A percentile compares a stretch with the other conserved stretches of the same genome.
Evolutionary conservation across 2,888 invertebrate species (phyloP).

Genomic region (Nasonia oneida): DNA sequence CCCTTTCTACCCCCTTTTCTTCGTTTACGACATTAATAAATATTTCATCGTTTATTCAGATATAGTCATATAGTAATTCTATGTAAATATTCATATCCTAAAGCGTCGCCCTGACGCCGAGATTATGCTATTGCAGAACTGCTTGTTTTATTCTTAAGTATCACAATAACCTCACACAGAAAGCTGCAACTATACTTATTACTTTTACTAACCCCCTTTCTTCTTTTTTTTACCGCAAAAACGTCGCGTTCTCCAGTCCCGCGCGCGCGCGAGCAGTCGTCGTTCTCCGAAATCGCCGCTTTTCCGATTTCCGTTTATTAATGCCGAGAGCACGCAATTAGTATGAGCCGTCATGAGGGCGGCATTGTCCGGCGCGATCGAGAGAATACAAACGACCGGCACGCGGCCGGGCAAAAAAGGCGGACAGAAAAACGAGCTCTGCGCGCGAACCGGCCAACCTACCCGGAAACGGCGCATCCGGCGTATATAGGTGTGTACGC

Average conservation of each 20-base stretch:
- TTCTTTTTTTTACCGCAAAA: conserved; percentile 33
- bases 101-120: conserved; percentile 55
- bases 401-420: background rate
- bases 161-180: conserved; percentile 78
- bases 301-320: background rate
- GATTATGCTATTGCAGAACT: conserved; percentile 62
- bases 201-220: conserved; percentile 57
- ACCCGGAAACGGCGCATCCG: conserved; percentile 54
- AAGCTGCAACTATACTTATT: conserved; percentile 75
- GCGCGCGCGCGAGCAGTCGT: background rate
- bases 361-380: conserved; percentile 33
- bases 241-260: background rate
- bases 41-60: conserved; percentile 60
- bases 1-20: background rate
- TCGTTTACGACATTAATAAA: conserved; percentile 58
- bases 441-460: conserved; percentile 37
- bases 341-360: background rate
- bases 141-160: conserved; percentile 73
- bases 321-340: conserved; percentile 22
- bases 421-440: conserved; percentile 13
- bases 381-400: conserved; percentile 23
- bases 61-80: conserved; percentile 60
- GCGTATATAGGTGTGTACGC: conserved; percentile 10
- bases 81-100: conserved; percentile 62
- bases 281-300: background rate